A percentile compares a stretch with the other conserved stretches of the same genome.
Conservation (phyloP, 2,113 vertebrate species). For the Notiomystis cincta region DNA sequence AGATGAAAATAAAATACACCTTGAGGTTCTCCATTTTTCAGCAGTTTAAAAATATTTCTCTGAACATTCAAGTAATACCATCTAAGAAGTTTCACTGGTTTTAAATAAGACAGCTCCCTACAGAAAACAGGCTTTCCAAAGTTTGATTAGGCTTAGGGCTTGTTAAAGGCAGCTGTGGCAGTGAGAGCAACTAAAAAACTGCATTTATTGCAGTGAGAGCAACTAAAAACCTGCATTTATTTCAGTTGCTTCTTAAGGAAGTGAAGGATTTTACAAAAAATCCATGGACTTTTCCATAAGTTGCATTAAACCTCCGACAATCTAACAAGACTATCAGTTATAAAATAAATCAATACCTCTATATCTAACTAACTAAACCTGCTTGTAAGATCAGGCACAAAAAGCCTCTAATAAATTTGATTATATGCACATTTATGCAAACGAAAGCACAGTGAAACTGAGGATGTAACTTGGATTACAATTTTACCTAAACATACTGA, state of each 20-base stretch:
- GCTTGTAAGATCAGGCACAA: neutral
- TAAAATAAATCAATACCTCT: neutral
- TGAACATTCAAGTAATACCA: neutral
- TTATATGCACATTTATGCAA: neutral
- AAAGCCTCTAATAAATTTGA: neutral
- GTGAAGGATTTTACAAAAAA: neutral
- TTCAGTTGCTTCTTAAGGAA: neutral
- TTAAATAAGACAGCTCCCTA: neutral
- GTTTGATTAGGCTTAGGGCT: neutral
- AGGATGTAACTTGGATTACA: neutral
- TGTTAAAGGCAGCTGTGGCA: neutral
- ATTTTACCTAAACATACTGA: neutral
- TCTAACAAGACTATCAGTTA: neutral
- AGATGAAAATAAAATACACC: neutral
- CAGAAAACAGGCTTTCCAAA: neutral
- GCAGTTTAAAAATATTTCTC: neutral
- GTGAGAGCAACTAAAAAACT: neutral
- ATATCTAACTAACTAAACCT: neutral
- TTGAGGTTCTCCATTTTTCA: neutral
- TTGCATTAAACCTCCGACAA: neutral
- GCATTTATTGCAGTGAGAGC: neutral
- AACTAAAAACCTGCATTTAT: neutral
- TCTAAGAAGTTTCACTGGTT: neutral
- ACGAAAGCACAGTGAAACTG: neutral
- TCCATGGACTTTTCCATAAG: rapidly evolving